Evolutionary conservation across 2,888 invertebrate genomes (phyloP).

Genomic region (Linnaemya tessellans): DNA sequence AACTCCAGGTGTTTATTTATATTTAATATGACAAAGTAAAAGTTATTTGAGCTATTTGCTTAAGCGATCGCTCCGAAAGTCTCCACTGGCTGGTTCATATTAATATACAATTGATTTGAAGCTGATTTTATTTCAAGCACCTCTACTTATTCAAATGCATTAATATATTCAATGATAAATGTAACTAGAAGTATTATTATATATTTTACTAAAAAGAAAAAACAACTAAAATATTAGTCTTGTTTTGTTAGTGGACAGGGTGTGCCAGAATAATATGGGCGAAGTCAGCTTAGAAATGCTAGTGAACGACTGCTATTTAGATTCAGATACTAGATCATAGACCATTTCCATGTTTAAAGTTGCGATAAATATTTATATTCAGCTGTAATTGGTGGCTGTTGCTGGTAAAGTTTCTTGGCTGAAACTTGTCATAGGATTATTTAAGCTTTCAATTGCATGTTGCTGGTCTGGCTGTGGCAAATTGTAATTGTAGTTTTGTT

Average conservation of each 20-base stretch:
- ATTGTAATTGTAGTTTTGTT: slow-evolving; percentile 30
- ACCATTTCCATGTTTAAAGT: slow-evolving; percentile 28
- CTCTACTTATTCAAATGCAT: neutral
- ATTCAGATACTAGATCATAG: slow-evolving; percentile 35
- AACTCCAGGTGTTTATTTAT: slow-evolving; percentile 42
- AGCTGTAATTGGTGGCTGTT: slow-evolving; percentile 42
- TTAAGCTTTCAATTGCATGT: slow-evolving; percentile 12
- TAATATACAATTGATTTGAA: neutral
- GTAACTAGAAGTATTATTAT: neutral
- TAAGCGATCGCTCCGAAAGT: neutral
- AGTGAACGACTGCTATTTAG: slow-evolving; percentile 9
- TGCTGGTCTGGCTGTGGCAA: neutral
- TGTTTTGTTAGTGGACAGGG: slow-evolving; percentile 49
- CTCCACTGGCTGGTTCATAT: neutral
- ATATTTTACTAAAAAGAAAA: neutral
- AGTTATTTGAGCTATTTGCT: slow-evolving; percentile 44
- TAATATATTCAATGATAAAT: neutral
- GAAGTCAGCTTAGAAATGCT: slow-evolving; percentile 38
- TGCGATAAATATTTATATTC: slow-evolving; percentile 25
- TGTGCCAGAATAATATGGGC: slow-evolving; percentile 62
- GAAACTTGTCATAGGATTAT: slow-evolving; percentile 55
- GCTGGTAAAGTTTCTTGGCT: slow-evolving; percentile 29
- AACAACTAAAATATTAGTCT: slow-evolving; percentile 35
- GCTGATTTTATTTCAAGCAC: neutral
- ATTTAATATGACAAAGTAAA: slow-evolving; percentile 36